Conservation (phyloP, 2,888 invertebrate genomes). For the Platycheirus rosarum region DNA sequence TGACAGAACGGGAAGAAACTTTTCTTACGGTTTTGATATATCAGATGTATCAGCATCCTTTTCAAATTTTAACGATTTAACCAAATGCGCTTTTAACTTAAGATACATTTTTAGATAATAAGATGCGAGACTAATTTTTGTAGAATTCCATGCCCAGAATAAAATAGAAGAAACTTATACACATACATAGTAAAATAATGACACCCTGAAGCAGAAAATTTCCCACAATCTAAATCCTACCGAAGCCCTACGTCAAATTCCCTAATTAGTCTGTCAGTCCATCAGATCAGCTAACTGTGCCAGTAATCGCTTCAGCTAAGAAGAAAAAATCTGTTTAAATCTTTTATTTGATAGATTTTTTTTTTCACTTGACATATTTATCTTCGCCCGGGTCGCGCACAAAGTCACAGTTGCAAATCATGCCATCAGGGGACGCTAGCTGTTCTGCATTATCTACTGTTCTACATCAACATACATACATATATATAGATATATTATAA, state of each 20-base stretch:
- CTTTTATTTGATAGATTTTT: conserved; percentile 44
- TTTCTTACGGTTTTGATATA: too few relatives aligned
- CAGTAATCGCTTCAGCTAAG: conserved; percentile 41
- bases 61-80: too few relatives aligned
- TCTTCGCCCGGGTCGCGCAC: conserved; percentile 19
- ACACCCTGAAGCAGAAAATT: conserved; percentile 7
- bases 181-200: neutral
- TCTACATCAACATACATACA: too few relatives aligned
- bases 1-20: too few relatives aligned
- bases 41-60: too few relatives aligned
- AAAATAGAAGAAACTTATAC: conserved; percentile 10
- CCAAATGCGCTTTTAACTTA: conserved; percentile 1
- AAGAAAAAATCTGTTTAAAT: conserved; percentile 21
- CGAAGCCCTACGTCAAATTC: conserved; percentile 43
- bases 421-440: conserved; percentile 26
- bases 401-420: conserved; percentile 22
- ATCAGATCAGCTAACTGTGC: conserved; percentile 41
- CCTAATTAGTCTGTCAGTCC: conserved; percentile 64
- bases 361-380: conserved; percentile 59
- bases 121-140: conserved; percentile 32
- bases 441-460: conserved; percentile 30
- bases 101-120: neutral
- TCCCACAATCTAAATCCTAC: conserved; percentile 32
- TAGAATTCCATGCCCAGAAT: conserved; percentile 5
- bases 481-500: too few relatives aligned